Conservation (phyloP, 2,888 invertebrate species). For the Dysmachus trigonus region DNA sequence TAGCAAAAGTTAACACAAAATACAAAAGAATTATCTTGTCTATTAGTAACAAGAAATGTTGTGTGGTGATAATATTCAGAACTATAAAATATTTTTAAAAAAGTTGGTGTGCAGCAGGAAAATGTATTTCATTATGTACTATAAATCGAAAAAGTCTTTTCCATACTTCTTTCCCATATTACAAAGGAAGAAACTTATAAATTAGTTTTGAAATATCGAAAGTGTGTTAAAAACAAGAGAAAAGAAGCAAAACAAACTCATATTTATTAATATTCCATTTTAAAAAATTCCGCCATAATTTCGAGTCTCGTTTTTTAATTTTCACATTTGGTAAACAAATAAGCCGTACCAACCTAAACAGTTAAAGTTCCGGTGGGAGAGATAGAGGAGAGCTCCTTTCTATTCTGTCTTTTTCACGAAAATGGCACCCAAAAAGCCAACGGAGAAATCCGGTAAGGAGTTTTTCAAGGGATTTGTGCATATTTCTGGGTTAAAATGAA, state of each 20-base stretch:
- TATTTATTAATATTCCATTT: neutral
- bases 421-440: constrained; percentile 90
- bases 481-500: neutral
- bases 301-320: neutral
- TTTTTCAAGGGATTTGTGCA: constrained; percentile 54
- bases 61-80: neutral
- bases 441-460: constrained; percentile 83
- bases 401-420: constrained; percentile 66
- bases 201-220: neutral
- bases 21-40: neutral
- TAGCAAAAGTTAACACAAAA: neutral
- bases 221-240: neutral
- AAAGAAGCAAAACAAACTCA: neutral
- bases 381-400: constrained; percentile 58
- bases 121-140: neutral
- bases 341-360: constrained; percentile 51
- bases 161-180: neutral
- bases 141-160: constrained; percentile 6
- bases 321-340: neutral
- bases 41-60: neutral
- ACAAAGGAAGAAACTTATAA: neutral
- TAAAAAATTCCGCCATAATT: neutral
- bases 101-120: neutral
- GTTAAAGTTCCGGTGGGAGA: constrained; percentile 30
- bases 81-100: neutral